phyloP scores from a whole-genome alignment of 2,888 invertebrate genomes.

The Ennomos fuscantarius region DNA sequence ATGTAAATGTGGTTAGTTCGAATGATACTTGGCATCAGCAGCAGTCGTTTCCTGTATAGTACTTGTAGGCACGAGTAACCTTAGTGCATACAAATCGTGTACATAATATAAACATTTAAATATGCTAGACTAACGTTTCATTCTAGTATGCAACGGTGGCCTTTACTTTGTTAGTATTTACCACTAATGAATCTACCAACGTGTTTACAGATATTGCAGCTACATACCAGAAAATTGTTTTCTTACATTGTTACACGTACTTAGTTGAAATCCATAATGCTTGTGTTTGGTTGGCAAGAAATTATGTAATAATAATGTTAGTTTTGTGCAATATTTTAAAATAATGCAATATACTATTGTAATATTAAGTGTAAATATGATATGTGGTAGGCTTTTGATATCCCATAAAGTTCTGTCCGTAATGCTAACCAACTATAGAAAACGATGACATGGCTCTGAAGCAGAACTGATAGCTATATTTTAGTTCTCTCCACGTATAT shows the following conservation, averaged over 20 bases:
- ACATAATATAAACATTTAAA: conserved; percentile 15
- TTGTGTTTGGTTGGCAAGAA: conserved; percentile 4
- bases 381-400: too few relatives aligned
- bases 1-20: neutral
- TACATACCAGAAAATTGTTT: conserved; percentile 11
- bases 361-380: too few relatives aligned
- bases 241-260: conserved; percentile 11
- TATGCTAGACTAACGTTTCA: conserved; percentile 8
- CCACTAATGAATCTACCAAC: neutral
- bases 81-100: conserved; percentile 13
- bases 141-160: conserved; percentile 8
- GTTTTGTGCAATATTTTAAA: too few relatives aligned
- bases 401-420: too few relatives aligned
- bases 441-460: too few relatives aligned
- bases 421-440: too few relatives aligned
- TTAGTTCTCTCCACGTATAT: too few relatives aligned
- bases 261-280: neutral
- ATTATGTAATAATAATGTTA: neutral
- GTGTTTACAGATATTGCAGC: conserved; percentile 12
- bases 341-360: too few relatives aligned
- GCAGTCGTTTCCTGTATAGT: conserved; percentile 4
- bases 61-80: conserved; percentile 7
- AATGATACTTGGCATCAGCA: conserved; percentile 12
- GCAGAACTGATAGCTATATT: too few relatives aligned
- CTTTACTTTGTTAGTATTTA: conserved; percentile 6